Conservation (phyloP, 2,888 invertebrate species). For the Subacronicta megacephala region DNA sequence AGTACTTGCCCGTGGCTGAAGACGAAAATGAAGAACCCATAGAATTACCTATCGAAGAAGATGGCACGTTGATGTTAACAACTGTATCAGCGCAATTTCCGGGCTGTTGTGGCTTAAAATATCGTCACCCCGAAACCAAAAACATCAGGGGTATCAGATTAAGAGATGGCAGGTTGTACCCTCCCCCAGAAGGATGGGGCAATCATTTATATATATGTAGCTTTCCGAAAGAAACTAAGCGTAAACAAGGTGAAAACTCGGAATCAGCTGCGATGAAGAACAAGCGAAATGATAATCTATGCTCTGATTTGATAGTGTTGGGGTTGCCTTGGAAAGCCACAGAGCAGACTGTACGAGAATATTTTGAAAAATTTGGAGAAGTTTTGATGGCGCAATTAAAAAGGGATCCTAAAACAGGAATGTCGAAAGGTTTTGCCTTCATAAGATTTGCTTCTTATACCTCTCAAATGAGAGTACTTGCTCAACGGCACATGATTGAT, state of each 20-base stretch:
- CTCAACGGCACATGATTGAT: slow-evolving; percentile 98
- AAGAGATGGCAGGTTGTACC: slow-evolving; percentile 97
- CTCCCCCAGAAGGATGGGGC: slow-evolving; percentile 97
- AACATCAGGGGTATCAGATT: slow-evolving; percentile 97
- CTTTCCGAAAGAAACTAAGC: slow-evolving; percentile 97
- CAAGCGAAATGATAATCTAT: slow-evolving; percentile 97
- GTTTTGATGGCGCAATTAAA: slow-evolving; percentile 99
- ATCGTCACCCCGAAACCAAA: slow-evolving; percentile 97
- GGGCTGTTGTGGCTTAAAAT: slow-evolving; percentile 98
- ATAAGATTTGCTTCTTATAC: slow-evolving; percentile 98
- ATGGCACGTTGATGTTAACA: slow-evolving; percentile 97
- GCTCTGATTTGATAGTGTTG: slow-evolving; percentile 99
- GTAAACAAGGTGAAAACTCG: slow-evolving; percentile 97
- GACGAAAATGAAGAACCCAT: slow-evolving; percentile 99
- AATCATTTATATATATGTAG: slow-evolving; percentile 93
- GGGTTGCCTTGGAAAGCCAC: slow-evolving; percentile 99
- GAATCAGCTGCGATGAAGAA: slow-evolving; percentile 96
- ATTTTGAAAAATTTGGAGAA: slow-evolving; percentile 99
- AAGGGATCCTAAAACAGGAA: slow-evolving; percentile 96
- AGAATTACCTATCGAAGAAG: slow-evolving; percentile 98
- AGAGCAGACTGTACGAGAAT: slow-evolving; percentile 98
- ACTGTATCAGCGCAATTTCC: slow-evolving; percentile 99
- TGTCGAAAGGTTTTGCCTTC: slow-evolving; percentile 99
- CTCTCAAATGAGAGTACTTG: slow-evolving; percentile 97
- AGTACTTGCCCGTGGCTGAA: slow-evolving; percentile 97